Evolutionary conservation across 2,113 vertebrate species (phyloP).

Genomic region (Xiphophorus hellerii): DNA sequence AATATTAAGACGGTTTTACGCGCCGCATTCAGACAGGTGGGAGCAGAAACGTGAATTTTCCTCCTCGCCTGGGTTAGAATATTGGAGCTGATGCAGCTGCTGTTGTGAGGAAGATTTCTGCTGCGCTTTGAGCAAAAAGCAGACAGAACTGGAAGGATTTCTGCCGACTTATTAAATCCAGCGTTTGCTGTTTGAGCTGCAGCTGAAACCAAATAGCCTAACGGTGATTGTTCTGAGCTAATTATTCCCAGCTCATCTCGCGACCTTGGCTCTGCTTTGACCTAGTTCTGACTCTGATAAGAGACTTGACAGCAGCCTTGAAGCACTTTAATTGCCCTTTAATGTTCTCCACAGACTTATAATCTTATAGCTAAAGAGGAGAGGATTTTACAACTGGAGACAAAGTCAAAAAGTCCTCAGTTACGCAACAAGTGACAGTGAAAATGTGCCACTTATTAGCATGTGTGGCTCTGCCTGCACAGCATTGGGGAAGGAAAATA

Average conservation of each 20-base stretch:
- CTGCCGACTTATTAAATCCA: background rate
- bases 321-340: conserved; percentile 44
- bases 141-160: background rate
- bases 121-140: background rate
- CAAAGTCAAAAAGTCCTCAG: conserved; percentile 27
- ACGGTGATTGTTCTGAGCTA: fast-evolving
- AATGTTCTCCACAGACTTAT: background rate
- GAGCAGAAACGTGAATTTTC: background rate
- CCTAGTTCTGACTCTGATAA: conserved; percentile 44
- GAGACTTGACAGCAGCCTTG: conserved; percentile 23
- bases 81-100: background rate
- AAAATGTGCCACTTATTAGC: background rate
- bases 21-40: too few relatives aligned
- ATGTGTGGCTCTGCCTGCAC: background rate
- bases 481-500: background rate
- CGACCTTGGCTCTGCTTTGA: conserved; percentile 27
- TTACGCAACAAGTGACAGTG: background rate
- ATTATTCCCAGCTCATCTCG: conserved; percentile 10
- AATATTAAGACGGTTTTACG: too few relatives aligned
- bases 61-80: too few relatives aligned
- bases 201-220: background rate
- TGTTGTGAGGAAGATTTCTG: background rate
- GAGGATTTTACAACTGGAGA: background rate
- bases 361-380: background rate
- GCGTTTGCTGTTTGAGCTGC: background rate